Percentiles rank a stretch among this genome's conserved stretches.
These are phyloP conservation scores for Pelochelys cantorii DNA, from an alignment of 2,797 vertebrate species.

Conservation along the genomic window DNA sequence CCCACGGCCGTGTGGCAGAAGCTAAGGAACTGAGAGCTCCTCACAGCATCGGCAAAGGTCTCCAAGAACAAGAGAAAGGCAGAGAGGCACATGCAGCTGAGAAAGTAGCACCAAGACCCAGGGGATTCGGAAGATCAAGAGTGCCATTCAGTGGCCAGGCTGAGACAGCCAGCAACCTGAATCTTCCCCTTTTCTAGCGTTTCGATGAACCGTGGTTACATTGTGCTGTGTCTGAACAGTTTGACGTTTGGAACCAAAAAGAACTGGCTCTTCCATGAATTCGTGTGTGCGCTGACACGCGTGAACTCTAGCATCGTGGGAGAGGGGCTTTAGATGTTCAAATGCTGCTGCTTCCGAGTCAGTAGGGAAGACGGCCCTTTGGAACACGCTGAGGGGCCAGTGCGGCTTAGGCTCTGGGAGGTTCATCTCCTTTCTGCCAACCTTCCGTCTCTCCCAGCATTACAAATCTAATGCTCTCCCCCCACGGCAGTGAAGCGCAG, in stretches of 20 bases:
- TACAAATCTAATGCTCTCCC: too few species aligned
- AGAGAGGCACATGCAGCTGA: neutral
- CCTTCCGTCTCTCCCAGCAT: too few species aligned
- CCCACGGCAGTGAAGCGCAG: too few species aligned
- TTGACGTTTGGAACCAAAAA: neutral
- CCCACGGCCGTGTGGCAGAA: neutral
- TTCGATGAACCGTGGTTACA: neutral
- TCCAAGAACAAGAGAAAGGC: neutral
- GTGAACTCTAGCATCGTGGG: neutral
- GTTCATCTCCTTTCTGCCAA: too few species aligned
- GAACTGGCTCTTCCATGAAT: neutral
- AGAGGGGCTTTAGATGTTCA: rapidly evolving
- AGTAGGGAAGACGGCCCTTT: neutral
- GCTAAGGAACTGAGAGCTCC: rapidly evolving
- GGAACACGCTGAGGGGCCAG: rapidly evolving
- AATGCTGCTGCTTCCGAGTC: neutral
- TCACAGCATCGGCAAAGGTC: neutral
- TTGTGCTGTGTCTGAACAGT: neutral
- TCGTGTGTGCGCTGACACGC: neutral
- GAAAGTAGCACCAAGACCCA: neutral
- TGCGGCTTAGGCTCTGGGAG: too few species aligned
- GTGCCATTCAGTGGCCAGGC: neutral
- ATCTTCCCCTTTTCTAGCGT: neutral
- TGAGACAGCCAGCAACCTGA: neutral
- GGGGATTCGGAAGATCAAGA: neutral